Evolutionary conservation across 1,140 invertebrate genomes (phyloP).

Genomic region (Bemisia tabaci): DNA sequence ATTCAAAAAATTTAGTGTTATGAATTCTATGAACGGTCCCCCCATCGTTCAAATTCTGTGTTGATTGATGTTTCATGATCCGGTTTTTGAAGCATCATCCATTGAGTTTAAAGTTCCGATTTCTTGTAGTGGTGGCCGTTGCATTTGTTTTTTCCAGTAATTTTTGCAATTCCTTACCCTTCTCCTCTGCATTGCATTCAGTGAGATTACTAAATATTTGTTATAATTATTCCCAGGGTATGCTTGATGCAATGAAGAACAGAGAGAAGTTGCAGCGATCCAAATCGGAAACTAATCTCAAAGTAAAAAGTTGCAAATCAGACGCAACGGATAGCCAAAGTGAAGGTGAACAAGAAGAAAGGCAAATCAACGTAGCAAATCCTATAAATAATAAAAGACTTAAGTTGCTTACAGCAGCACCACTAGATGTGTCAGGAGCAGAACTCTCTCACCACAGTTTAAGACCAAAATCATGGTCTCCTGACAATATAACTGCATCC

Average conservation of each 20-base stretch:
- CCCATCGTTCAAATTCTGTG: no score
- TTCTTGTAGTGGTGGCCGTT: no score
- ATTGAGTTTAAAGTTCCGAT: no score
- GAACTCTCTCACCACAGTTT: constrained; percentile 26
- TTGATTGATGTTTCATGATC: no score
- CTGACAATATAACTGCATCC: constrained; percentile 46
- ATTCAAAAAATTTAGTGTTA: no score
- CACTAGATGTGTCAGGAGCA: constrained; percentile 15
- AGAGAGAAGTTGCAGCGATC: constrained; percentile 80
- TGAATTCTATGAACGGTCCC: no score
- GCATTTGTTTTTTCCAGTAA: no score
- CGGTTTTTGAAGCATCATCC: no score
- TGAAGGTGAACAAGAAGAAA: background rate
- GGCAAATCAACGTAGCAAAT: background rate
- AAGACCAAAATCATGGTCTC: constrained; percentile 69
- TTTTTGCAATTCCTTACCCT: no score
- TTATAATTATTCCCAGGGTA: no score
- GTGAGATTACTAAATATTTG: no score
- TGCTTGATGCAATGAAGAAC: constrained; percentile 90
- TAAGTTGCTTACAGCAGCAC: background rate
- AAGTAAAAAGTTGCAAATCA: constrained; percentile 38
- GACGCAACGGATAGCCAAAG: background rate
- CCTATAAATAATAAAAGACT: background rate
- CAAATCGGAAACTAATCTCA: constrained; percentile 84
- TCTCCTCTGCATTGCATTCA: no score